Percentiles rank a stretch among this genome's conserved stretches.
These are phyloP conservation scores for Spinibarbus caldwelli DNA, from an alignment of 2,797 vertebrate species.

Conservation along the genomic window DNA sequence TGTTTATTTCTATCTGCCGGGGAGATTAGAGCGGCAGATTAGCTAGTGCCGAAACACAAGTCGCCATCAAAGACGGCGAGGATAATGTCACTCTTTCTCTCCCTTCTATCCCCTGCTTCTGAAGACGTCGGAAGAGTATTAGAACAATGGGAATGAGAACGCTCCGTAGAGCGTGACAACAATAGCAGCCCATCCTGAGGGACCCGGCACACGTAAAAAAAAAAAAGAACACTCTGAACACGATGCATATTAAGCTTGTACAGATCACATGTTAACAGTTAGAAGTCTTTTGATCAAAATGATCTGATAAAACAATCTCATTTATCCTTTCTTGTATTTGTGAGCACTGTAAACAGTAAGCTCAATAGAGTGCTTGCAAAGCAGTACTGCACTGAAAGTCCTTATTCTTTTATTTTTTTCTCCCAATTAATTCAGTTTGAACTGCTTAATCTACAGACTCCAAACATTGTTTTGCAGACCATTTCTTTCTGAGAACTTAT, in stretches of 20 bases:
- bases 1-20: slow-evolving; percentile 85
- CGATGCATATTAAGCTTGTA: slow-evolving; percentile 58
- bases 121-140: slow-evolving; percentile 69
- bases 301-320: slow-evolving; percentile 13
- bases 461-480: neutral
- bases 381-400: neutral
- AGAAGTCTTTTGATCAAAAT: slow-evolving; percentile 8
- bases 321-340: slow-evolving; percentile 7
- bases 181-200: slow-evolving; percentile 76
- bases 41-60: slow-evolving; percentile 78
- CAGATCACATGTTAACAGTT: slow-evolving; percentile 54
- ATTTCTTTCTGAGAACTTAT: neutral
- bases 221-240: slow-evolving; percentile 58
- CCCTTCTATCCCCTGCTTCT: slow-evolving; percentile 75
- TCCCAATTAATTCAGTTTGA: neutral
- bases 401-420: neutral
- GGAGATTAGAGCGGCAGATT: slow-evolving; percentile 84
- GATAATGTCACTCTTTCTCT: slow-evolving; percentile 81
- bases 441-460: neutral
- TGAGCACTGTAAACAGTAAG: neutral
- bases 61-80: slow-evolving; percentile 79
- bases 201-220: slow-evolving; percentile 74
- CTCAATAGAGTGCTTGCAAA: neutral
- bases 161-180: slow-evolving; percentile 76
- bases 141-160: slow-evolving; percentile 77